phyloP scores from a whole-genome alignment of 2,888 invertebrate genomes.

The Orchesella flavescens region DNA sequence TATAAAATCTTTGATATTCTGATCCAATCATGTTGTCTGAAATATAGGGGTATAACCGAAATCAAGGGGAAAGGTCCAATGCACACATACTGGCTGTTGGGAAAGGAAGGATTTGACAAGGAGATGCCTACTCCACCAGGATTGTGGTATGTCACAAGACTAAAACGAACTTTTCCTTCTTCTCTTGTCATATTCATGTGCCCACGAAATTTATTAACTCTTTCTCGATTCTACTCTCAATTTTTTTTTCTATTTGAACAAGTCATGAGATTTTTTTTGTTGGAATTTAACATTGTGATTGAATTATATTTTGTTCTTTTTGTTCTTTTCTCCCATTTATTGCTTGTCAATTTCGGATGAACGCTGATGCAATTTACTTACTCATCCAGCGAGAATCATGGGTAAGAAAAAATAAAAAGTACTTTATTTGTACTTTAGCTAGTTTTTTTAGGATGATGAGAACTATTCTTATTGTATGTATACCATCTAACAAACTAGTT shows the following conservation, averaged over 20 bases:
- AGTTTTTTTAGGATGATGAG: background rate
- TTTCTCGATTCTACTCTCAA: slow-evolving; percentile 8
- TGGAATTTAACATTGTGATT: background rate
- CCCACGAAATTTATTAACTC: slow-evolving; percentile 21
- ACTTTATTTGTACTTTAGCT: background rate
- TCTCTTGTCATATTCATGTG: slow-evolving; percentile 71
- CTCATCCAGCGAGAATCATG: slow-evolving; percentile 48
- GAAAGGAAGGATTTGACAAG: slow-evolving; percentile 89
- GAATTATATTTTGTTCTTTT: slow-evolving; percentile 14
- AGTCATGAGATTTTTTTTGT: slow-evolving; percentile 6
- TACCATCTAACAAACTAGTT: background rate
- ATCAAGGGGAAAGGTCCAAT: slow-evolving; percentile 92
- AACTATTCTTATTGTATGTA: background rate
- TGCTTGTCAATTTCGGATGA: slow-evolving; percentile 6
- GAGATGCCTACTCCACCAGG: slow-evolving; percentile 85
- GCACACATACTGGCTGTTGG: slow-evolving; percentile 91
- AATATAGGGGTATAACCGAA: slow-evolving; percentile 83
- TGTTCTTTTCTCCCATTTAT: slow-evolving; percentile 5
- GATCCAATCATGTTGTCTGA: background rate
- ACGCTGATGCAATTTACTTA: slow-evolving; percentile 35
- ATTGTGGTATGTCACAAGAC: slow-evolving; percentile 80
- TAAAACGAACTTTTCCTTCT: slow-evolving; percentile 71
- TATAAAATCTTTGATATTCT: no score
- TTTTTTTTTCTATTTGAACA: slow-evolving; percentile 18
- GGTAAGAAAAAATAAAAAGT: slow-evolving; percentile 25